These are phyloP conservation scores for Mayetiola destructor DNA, from an alignment of 2,888 invertebrate species.

Conservation along the genomic window DNA sequence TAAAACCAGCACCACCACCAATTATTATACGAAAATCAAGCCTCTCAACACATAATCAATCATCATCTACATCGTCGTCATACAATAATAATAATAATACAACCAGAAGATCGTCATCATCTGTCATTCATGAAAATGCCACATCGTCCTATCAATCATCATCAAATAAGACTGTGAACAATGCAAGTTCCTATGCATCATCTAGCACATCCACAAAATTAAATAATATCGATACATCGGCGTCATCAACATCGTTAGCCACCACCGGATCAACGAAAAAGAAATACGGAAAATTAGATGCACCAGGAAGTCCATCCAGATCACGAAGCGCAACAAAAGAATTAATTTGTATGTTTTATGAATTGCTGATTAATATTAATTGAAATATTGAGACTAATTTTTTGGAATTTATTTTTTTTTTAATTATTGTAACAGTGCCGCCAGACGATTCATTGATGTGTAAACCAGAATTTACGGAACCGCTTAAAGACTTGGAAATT, in stretches of 20 bases:
- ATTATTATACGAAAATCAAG: constrained; percentile 46
- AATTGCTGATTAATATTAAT: background rate
- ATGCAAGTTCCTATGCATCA: constrained; percentile 26
- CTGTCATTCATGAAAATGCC: constrained; percentile 10
- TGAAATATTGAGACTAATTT: constrained; percentile 6
- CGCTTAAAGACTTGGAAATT: constrained; percentile 57
- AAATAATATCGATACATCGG: constrained; percentile 19
- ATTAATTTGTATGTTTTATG: constrained; percentile 52
- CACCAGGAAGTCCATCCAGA: constrained; percentile 73
- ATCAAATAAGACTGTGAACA: constrained; percentile 21
- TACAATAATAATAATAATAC: constrained; percentile 13
- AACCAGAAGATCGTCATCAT: constrained; percentile 14
- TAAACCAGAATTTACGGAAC: constrained; percentile 68
- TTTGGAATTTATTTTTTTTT: constrained; percentile 21
- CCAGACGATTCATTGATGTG: constrained; percentile 79
- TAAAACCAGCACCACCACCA: constrained; percentile 61
- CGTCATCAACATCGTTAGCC: constrained; percentile 22
- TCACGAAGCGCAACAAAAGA: constrained; percentile 85
- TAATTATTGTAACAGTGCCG: constrained; percentile 45
- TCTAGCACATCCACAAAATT: constrained; percentile 22
- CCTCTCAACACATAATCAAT: constrained; percentile 34
- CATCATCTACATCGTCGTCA: constrained; percentile 19
- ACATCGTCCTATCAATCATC: constrained; percentile 15
- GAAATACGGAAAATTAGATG: constrained; percentile 51
- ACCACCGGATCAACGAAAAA: constrained; percentile 38